Percentiles rank a stretch among this genome's conserved stretches.
Conservation (phyloP, 1,140 invertebrate species). For the Pseudoatta argentina region DNA sequence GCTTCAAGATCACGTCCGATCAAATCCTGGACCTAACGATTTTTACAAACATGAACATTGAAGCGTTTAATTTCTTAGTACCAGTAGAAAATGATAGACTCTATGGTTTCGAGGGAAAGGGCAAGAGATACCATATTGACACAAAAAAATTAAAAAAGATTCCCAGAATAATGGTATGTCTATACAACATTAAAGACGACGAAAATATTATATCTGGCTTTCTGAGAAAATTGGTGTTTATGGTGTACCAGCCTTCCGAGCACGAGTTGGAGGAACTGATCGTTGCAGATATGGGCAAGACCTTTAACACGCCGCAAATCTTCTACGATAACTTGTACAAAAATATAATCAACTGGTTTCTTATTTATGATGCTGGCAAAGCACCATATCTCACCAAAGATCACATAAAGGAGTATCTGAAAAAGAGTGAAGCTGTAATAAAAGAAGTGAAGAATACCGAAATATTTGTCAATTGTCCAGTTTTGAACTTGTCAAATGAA, state of each 20-base stretch:
- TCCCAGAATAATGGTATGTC: neutral
- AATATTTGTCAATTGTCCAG: neutral
- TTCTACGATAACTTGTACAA: slow-evolving; percentile 16
- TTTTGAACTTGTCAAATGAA: neutral
- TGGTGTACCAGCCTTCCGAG: slow-evolving; percentile 7
- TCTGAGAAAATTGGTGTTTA: slow-evolving; percentile 32
- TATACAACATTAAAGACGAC: neutral
- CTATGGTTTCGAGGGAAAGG: slow-evolving; percentile 12
- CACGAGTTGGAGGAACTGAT: slow-evolving; percentile 3
- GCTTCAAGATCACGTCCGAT: neutral
- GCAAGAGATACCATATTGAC: slow-evolving; percentile 22
- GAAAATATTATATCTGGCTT: neutral
- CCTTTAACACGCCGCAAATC: neutral
- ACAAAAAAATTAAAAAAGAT: neutral
- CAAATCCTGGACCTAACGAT: slow-evolving; percentile 21
- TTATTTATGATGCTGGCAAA: neutral
- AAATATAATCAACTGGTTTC: slow-evolving; percentile 27
- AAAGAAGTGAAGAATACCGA: neutral
- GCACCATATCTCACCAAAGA: slow-evolving; percentile 32
- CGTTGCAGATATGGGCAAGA: neutral
- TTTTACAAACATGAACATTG: slow-evolving; percentile 12
- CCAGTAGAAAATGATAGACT: neutral
- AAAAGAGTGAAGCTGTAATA: neutral
- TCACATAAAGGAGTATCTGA: neutral
- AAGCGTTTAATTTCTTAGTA: neutral